These are phyloP conservation scores for Lobophora halterata DNA, from an alignment of 2,888 invertebrate genomes.

Conservation along the genomic window DNA sequence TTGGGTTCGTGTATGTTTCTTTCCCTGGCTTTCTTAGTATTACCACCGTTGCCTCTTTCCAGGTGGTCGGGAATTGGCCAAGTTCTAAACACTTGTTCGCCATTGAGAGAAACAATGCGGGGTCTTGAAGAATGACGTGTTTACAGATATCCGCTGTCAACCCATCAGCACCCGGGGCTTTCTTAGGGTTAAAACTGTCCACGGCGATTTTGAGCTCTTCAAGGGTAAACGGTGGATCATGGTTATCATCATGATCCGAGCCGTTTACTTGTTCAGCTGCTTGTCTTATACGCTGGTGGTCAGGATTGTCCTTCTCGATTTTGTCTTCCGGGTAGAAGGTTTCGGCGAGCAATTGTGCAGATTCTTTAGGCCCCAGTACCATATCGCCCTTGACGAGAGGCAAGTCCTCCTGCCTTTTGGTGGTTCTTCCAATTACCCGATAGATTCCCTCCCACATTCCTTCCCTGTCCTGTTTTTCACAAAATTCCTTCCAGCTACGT, in stretches of 20 bases:
- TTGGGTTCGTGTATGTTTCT: no score
- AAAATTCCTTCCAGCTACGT: constrained; percentile 27
- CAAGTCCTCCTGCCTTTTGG: constrained; percentile 6
- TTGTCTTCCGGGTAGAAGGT: constrained; percentile 19
- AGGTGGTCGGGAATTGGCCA: constrained; percentile 20
- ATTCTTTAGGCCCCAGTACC: background rate
- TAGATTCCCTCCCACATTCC: constrained; percentile 18
- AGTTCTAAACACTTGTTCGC: constrained; percentile 24
- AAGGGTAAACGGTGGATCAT: constrained; percentile 26
- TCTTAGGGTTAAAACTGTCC: constrained; percentile 23
- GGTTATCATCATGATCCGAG: background rate
- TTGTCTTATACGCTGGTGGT: constrained; percentile 7
- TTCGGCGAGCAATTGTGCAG: constrained; percentile 7
- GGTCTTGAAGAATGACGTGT: constrained; percentile 21
- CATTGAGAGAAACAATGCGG: constrained; percentile 4
- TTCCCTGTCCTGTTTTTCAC: constrained; percentile 17
- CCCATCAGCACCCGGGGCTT: constrained; percentile 22
- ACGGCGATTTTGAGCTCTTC: constrained; percentile 11
- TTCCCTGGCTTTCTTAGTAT: no score
- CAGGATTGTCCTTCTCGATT: background rate
- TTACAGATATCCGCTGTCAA: constrained; percentile 14
- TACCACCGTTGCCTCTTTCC: constrained; percentile 14
- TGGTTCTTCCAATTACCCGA: constrained; percentile 9
- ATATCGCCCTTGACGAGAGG: background rate
- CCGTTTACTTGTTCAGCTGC: constrained; percentile 9